Conservation (phyloP, 2,797 vertebrate genomes). For the Astyanax mexicanus region DNA sequence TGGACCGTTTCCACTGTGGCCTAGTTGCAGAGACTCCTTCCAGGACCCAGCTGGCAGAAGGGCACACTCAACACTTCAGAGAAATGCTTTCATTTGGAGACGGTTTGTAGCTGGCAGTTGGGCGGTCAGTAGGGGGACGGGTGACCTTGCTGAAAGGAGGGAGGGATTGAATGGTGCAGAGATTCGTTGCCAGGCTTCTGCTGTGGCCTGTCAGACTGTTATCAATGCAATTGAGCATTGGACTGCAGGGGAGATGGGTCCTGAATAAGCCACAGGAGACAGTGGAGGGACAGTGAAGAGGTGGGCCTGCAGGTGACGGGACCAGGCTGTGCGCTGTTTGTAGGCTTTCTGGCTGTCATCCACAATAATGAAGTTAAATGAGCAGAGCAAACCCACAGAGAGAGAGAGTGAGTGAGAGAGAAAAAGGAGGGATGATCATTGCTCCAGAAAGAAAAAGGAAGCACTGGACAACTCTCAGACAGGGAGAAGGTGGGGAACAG, state of each 20-base stretch:
- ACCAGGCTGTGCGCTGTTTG: conserved; percentile 65
- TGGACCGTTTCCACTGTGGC: conserved; percentile 50
- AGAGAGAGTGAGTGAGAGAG: conserved; percentile 52
- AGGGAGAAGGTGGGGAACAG: conserved; percentile 64
- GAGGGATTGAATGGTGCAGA: conserved; percentile 52
- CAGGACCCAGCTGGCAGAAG: conserved; percentile 54
- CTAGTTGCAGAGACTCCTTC: conserved; percentile 47
- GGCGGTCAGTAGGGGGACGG: conserved; percentile 57
- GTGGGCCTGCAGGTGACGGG: conserved; percentile 61
- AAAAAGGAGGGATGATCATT: conserved; percentile 54
- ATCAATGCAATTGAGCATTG: conserved; percentile 72
- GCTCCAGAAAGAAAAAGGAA: conserved; percentile 56
- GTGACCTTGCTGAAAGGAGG: conserved; percentile 74
- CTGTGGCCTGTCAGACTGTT: conserved; percentile 75
- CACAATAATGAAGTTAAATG: conserved; percentile 82
- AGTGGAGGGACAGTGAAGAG: conserved; percentile 31
- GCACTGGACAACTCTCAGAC: conserved; percentile 69
- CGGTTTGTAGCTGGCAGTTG: conserved; percentile 59
- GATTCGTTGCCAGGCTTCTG: conserved; percentile 64
- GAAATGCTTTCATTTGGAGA: conserved; percentile 57
- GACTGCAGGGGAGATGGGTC: conserved; percentile 56
- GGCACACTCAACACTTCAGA: conserved; percentile 47
- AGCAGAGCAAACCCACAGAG: conserved; percentile 62
- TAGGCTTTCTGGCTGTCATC: conserved; percentile 72
- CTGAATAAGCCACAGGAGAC: conserved; percentile 46